phyloP scores from a whole-genome alignment of 2,888 invertebrate genomes.

The Drosophila nr. perissopoda region DNA sequence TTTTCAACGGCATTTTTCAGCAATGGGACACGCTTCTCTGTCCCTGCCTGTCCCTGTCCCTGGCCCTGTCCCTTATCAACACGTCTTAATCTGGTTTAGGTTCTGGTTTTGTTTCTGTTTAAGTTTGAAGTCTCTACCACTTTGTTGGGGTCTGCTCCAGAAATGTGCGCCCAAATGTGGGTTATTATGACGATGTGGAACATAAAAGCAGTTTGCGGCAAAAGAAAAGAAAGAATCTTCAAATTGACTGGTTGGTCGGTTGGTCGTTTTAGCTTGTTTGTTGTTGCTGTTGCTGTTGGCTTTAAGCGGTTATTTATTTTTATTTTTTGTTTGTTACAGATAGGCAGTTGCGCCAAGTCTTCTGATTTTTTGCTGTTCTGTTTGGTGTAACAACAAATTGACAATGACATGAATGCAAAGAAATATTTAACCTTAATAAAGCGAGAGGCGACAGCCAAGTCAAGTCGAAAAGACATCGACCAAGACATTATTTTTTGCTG shows the following conservation, averaged over 20 bases:
- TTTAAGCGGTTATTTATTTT: slow-evolving; percentile 18
- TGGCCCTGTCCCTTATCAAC: slow-evolving; percentile 59
- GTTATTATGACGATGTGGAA: slow-evolving; percentile 63
- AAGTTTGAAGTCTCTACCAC: background rate
- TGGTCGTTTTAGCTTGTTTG: slow-evolving; percentile 10
- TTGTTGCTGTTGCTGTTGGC: slow-evolving; percentile 17
- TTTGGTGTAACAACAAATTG: slow-evolving; percentile 77
- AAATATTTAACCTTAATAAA: slow-evolving; percentile 81
- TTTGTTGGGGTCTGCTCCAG: slow-evolving; percentile 33
- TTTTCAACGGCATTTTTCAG: slow-evolving; percentile 41
- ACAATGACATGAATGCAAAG: slow-evolving; percentile 80
- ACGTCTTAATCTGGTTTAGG: slow-evolving; percentile 76
- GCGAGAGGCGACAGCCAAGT: slow-evolving; percentile 6
- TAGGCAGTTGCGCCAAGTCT: slow-evolving; percentile 30
- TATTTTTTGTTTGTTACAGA: slow-evolving; percentile 28
- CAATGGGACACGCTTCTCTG: slow-evolving; percentile 15
- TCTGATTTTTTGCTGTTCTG: slow-evolving; percentile 23
- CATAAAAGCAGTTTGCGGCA: slow-evolving; percentile 46
- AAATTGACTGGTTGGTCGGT: slow-evolving; percentile 25
- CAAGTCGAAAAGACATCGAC: slow-evolving; percentile 41
- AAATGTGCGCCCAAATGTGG: slow-evolving; percentile 67
- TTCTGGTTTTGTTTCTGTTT: slow-evolving; percentile 7
- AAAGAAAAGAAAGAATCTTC: slow-evolving; percentile 48
- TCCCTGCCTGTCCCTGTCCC: background rate
- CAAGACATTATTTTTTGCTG: slow-evolving; percentile 52